phyloP scores from a whole-genome alignment of 2,888 invertebrate genomes.

The Rhorus exstirpatorius region DNA sequence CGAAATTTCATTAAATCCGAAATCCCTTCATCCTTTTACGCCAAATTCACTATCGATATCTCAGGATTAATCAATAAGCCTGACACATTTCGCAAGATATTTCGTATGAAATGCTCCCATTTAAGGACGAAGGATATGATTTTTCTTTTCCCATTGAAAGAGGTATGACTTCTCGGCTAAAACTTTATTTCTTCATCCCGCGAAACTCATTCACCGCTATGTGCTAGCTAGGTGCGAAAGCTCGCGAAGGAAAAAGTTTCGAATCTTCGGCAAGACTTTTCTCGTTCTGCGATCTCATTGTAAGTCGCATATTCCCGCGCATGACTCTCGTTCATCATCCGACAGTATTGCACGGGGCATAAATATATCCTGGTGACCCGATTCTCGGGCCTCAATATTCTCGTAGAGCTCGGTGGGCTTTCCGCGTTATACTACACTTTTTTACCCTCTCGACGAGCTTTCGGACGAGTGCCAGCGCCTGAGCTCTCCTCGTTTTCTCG shows the following conservation, averaged over 20 bases:
- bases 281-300: conserved; percentile 54
- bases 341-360: conserved; percentile 49
- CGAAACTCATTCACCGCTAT: conserved; percentile 18
- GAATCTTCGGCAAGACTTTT: conserved; percentile 52
- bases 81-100: no score
- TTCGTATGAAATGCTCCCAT: no score
- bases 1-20: no score
- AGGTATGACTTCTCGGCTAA: neutral
- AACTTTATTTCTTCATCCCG: conserved; percentile 4
- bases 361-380: conserved; percentile 64
- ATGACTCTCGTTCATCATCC: conserved; percentile 41
- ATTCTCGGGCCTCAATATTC: conserved; percentile 61
- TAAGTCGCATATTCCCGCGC: conserved; percentile 18
- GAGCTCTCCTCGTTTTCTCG: conserved; percentile 31
- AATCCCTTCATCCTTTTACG: no score
- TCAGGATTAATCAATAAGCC: no score
- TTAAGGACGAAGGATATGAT: no score
- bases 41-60: no score
- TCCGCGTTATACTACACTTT: conserved; percentile 20
- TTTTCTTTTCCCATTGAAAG: conserved; percentile 11
- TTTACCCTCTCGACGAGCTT: conserved; percentile 60
- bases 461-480: conserved; percentile 41
- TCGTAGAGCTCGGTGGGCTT: conserved; percentile 48
- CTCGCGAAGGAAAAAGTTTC: conserved; percentile 39
- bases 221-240: conserved; percentile 14